Conservation (phyloP, 2,888 invertebrate genomes). For the Tribolium freemani region DNA sequence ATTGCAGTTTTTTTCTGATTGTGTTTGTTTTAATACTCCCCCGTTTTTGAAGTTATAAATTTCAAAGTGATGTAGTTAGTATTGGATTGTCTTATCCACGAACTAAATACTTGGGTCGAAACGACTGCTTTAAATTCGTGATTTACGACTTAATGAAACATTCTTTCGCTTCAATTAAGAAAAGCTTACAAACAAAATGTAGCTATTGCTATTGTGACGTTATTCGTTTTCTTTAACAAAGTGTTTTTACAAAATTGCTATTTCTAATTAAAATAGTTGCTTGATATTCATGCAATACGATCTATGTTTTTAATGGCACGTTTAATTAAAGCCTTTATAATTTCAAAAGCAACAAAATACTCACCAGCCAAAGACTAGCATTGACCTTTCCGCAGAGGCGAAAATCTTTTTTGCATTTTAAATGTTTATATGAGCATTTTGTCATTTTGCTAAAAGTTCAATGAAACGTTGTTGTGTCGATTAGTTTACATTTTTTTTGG, state of each 20-base stretch:
- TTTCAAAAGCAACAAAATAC: too few species aligned
- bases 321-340: not conserved
- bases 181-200: constrained; percentile 35
- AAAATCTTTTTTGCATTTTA: too few species aligned
- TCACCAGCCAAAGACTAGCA: too few species aligned
- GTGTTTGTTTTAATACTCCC: too few species aligned
- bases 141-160: constrained; percentile 41
- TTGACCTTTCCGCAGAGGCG: too few species aligned
- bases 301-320: not conserved
- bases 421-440: too few species aligned
- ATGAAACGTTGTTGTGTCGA: too few species aligned
- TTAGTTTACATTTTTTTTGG: too few species aligned
- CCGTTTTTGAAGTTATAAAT: not conserved
- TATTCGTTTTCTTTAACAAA: constrained; percentile 29
- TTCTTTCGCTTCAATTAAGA: constrained; percentile 40
- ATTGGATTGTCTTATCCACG: constrained; percentile 9
- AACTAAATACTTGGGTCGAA: constrained; percentile 19
- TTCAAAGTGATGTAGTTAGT: not conserved
- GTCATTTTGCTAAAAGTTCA: too few species aligned
- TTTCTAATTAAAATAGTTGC: constrained; percentile 39
- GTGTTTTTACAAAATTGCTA: constrained; percentile 31
- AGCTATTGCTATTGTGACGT: constrained; percentile 37
- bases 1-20: not conserved
- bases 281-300: not conserved
- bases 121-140: constrained; percentile 37